A percentile compares a stretch with the other conserved stretches of the same genome.
Conservation (phyloP, 2,797 vertebrate species). For the Rhynchonycteris naso region DNA sequence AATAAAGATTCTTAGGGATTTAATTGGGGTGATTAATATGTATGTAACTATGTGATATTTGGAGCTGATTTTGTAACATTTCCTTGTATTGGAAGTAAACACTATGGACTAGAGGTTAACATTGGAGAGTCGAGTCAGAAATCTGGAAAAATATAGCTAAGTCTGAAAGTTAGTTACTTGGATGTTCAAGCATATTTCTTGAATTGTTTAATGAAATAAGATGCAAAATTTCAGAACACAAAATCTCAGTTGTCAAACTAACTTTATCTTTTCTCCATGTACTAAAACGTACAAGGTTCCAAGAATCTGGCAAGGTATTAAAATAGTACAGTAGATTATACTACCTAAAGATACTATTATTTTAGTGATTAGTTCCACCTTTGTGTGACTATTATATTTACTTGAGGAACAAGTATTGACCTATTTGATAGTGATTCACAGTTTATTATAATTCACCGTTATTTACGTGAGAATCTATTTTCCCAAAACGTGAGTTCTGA, state of each 20-base stretch:
- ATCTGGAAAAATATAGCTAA: constrained; percentile 40
- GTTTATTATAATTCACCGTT: constrained; percentile 1
- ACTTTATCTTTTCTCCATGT: not conserved
- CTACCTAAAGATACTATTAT: not conserved
- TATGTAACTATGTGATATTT: not conserved
- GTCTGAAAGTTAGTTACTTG: not conserved
- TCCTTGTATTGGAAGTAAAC: constrained; percentile 4
- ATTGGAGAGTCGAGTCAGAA: not conserved
- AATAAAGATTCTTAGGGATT: not conserved
- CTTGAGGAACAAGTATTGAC: not conserved
- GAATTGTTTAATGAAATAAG: constrained; percentile 28
- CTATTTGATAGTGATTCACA: not conserved
- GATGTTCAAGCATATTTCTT: not conserved
- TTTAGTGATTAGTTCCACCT: not conserved
- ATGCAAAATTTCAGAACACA: constrained; percentile 32
- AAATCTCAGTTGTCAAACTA: not conserved
- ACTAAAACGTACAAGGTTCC: not conserved
- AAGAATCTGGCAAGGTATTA: constrained; percentile 31
- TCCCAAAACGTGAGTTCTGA: not conserved
- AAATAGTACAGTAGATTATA: not conserved
- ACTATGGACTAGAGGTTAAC: not conserved
- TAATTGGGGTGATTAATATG: not conserved
- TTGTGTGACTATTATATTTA: constrained; percentile 14
- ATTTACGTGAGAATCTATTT: not conserved
- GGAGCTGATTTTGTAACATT: constrained; percentile 5